Evolutionary conservation across 2,797 vertebrate genomes (phyloP).

Genomic region (Fistularia tabacaria): DNA sequence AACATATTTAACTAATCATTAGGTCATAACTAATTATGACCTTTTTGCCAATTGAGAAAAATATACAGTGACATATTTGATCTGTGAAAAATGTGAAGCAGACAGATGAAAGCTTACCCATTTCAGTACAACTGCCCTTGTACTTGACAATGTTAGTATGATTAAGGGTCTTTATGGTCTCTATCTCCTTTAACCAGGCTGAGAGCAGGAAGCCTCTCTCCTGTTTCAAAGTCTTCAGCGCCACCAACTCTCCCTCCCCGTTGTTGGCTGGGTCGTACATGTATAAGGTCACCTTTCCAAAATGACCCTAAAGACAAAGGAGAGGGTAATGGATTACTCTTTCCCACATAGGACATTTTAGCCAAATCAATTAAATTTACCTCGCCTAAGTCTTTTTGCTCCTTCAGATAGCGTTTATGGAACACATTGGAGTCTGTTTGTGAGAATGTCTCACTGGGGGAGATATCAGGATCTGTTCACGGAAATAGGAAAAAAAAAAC

Average conservation of each 20-base stretch:
- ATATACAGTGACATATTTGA: no score
- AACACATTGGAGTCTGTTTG: slow-evolving; percentile 80
- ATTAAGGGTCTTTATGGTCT: slow-evolving; percentile 86
- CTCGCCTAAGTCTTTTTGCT: slow-evolving; percentile 85
- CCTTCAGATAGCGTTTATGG: slow-evolving; percentile 89
- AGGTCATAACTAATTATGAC: no score
- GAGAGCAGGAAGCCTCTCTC: slow-evolving; percentile 73
- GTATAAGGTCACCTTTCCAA: slow-evolving; percentile 90
- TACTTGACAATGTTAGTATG: slow-evolving; percentile 94
- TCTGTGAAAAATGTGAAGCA: no score
- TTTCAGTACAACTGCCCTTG: slow-evolving; percentile 89
- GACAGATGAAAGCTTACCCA: slow-evolving; percentile 68
- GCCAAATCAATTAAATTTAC: slow-evolving; percentile 58
- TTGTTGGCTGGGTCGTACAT: slow-evolving; percentile 89
- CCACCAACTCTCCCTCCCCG: slow-evolving; percentile 88
- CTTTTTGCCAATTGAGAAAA: no score
- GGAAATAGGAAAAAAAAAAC: neutral
- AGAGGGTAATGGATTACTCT: slow-evolving; percentile 2
- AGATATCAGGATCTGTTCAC: slow-evolving; percentile 77
- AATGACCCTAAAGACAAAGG: slow-evolving; percentile 81
- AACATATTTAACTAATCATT: no score
- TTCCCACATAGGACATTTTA: neutral
- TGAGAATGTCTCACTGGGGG: slow-evolving; percentile 59
- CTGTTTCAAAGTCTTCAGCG: slow-evolving; percentile 88
- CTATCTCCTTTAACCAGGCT: slow-evolving; percentile 87